Conservation (phyloP, 1,140 invertebrate species). For the Eulimnadia texana region DNA sequence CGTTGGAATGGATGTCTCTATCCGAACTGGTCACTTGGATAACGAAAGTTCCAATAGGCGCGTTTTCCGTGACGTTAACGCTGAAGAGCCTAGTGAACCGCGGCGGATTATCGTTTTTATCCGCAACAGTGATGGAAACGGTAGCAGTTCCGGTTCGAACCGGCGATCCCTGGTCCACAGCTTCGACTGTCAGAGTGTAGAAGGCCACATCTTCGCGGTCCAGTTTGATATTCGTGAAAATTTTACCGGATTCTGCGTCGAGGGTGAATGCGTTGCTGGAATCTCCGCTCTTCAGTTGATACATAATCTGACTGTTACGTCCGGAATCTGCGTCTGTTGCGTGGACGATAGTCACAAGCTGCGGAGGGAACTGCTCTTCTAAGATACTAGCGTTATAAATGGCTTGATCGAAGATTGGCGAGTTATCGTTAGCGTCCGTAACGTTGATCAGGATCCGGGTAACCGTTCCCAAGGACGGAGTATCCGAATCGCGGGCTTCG, state of each 20-base stretch:
- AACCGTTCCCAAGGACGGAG: conserved; percentile 54
- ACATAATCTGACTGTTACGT: conserved; percentile 68
- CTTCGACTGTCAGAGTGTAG: conserved; percentile 72
- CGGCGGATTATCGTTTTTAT: conserved; percentile 92
- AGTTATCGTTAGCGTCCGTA: conserved; percentile 81
- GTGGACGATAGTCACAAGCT: conserved; percentile 54
- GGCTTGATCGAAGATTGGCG: conserved; percentile 59
- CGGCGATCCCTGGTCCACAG: conserved; percentile 70
- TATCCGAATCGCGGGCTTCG: conserved; percentile 71
- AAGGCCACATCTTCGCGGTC: conserved; percentile 74
- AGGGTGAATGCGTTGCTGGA: conserved; percentile 62
- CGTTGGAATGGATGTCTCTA: conserved; percentile 68
- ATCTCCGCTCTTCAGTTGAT: conserved; percentile 43
- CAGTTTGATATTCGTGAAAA: conserved; percentile 63
- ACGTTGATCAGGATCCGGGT: conserved; percentile 62
- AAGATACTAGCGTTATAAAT: conserved; percentile 69
- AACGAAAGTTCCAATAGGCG: conserved; percentile 79
- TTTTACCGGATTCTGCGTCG: conserved; percentile 61
- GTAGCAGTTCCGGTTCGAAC: conserved; percentile 61
- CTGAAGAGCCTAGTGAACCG: conserved; percentile 81
- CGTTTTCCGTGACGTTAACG: conserved; percentile 90
- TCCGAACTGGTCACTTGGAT: conserved; percentile 83
- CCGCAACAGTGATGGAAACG: conserved; percentile 64
- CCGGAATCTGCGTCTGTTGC: conserved; percentile 77
- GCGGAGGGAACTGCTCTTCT: conserved; percentile 71